Conservation (phyloP, 2,113 vertebrate species). For the Pelvicachromis taeniatus region DNA sequence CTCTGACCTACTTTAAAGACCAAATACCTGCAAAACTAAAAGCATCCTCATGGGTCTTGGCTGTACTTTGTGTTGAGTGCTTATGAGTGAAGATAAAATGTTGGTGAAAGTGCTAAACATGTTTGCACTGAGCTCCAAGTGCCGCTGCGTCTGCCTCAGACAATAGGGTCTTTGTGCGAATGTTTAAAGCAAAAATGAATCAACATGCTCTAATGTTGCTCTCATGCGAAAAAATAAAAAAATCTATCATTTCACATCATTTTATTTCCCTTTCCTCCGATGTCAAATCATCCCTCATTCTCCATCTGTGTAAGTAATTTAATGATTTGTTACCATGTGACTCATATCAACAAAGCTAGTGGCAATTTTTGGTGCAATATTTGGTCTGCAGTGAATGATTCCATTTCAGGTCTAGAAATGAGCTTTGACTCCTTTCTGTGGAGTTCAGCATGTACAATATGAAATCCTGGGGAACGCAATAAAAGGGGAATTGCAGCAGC, state of each 20-base stretch:
- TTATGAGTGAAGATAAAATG: background rate
- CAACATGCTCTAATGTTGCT: background rate
- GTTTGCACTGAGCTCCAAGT: background rate
- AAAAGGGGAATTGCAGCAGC: slow-evolving; percentile 20
- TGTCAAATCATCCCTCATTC: background rate
- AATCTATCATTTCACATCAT: background rate
- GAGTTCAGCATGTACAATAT: slow-evolving; percentile 33
- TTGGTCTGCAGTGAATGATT: background rate
- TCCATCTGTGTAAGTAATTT: slow-evolving; percentile 11
- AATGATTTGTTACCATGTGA: slow-evolving; percentile 11
- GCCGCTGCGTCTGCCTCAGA: background rate
- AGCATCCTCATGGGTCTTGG: background rate
- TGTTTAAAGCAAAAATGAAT: background rate
- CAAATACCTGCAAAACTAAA: background rate
- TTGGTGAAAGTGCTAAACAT: background rate
- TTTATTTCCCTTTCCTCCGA: background rate
- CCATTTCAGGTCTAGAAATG: slow-evolving; percentile 19
- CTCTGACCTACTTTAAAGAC: background rate
- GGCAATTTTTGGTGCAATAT: background rate
- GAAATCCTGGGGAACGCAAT: slow-evolving; percentile 41
- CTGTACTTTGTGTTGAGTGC: background rate
- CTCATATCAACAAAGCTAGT: slow-evolving; percentile 12
- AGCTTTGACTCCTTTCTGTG: slow-evolving; percentile 35
- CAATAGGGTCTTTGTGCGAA: background rate
- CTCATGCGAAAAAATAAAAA: background rate